These are phyloP conservation scores for Pachyramphus minor DNA, from an alignment of 2,113 vertebrate genomes.

Conservation along the genomic window DNA sequence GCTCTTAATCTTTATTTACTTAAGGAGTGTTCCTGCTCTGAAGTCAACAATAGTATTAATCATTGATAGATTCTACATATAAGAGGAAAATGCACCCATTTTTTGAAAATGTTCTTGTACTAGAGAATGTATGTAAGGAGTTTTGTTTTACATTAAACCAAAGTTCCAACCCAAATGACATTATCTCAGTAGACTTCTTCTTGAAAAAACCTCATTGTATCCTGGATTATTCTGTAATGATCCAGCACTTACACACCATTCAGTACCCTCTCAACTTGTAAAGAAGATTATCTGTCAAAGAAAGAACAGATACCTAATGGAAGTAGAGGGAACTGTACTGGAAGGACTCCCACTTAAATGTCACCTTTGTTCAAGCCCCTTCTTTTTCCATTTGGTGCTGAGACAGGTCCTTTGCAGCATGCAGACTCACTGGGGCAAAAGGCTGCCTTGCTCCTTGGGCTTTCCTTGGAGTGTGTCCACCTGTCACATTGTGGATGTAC, in stretches of 20 bases:
- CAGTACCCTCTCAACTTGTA: not conserved
- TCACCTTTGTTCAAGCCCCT: not conserved
- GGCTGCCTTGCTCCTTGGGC: rapidly evolving
- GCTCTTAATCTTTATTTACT: constrained; percentile 28
- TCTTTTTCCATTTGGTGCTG: not conserved
- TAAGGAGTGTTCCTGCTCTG: not conserved
- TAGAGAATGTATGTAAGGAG: not conserved
- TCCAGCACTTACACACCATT: not conserved
- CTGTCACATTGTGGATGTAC: rapidly evolving
- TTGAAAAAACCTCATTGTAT: not conserved
- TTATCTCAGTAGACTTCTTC: not conserved
- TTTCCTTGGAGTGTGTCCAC: not conserved
- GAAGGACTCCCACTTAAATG: not conserved
- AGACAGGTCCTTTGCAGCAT: not conserved
- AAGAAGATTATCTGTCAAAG: not conserved
- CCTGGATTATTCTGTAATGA: not conserved
- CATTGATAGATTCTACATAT: constrained; percentile 25
- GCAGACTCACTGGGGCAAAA: rapidly evolving
- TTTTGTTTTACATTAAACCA: not conserved
- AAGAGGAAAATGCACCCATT: not conserved
- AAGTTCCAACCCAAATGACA: not conserved
- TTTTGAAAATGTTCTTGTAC: not conserved
- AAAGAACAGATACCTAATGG: not conserved
- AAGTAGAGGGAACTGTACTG: not conserved
- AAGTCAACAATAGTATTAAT: constrained; percentile 21